These are phyloP conservation scores for Cassiopea xamachana DNA, from an alignment of 30 jellyfish, hydroid and myxozoan genomes.

Conservation along the genomic window DNA sequence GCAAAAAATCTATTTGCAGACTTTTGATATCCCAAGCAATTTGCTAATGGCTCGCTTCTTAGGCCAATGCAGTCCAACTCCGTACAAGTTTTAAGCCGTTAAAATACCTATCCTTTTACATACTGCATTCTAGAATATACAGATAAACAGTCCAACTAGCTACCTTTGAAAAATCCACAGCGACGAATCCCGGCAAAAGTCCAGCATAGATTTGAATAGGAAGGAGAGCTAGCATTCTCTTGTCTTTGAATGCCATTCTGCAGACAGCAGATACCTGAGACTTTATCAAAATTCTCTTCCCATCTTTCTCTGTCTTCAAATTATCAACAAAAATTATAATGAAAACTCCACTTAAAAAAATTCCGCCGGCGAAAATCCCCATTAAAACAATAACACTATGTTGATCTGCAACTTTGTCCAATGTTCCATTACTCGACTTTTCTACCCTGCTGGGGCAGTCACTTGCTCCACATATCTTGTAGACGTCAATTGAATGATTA, in stretches of 20 bases:
- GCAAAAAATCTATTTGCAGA: no score
- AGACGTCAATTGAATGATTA: no score
- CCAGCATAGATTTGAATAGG: conserved; percentile 28
- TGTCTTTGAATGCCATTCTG: conserved; percentile 32
- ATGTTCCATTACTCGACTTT: neutral
- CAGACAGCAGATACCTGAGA: conserved; percentile 18
- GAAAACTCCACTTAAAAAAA: conserved; percentile 25
- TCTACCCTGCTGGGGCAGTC: conserved; percentile 45
- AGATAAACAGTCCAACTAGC: neutral
- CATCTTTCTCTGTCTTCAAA: conserved; percentile 9
- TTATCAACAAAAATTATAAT: conserved; percentile 28
- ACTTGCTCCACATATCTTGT: conserved; percentile 39
- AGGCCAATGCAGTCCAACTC: no score
- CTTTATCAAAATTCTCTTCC: conserved; percentile 1
- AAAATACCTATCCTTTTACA: no score
- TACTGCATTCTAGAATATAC: no score
- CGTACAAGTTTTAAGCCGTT: no score
- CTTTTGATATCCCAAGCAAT: no score
- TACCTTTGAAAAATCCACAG: conserved; percentile 61
- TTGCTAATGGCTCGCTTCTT: no score
- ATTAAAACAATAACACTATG: conserved; percentile 45
- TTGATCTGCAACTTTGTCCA: conserved; percentile 17
- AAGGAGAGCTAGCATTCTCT: conserved; percentile 41
- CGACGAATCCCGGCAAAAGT: conserved; percentile 42
- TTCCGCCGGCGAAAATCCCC: conserved; percentile 36